Conservation (phyloP, 30 jellyfish, hydroid and myxozoan genomes). For the Clytia hemisphaerica region DNA sequence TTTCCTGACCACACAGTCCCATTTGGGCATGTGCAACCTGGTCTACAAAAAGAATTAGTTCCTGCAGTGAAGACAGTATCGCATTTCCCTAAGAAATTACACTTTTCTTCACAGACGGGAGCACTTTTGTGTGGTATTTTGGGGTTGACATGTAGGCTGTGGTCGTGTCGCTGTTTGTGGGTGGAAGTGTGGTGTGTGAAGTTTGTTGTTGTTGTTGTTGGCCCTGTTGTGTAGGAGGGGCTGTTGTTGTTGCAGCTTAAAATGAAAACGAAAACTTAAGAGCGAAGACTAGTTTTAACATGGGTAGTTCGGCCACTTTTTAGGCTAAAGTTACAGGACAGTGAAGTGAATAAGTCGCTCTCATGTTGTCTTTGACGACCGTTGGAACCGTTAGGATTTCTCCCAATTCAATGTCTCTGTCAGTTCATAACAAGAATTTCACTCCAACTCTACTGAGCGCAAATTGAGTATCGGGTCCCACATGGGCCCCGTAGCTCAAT, state of each 20-base stretch:
- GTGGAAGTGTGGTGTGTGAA: not conserved
- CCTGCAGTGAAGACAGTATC: not conserved
- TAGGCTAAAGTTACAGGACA: no score
- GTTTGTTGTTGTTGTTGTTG: conserved; percentile 12
- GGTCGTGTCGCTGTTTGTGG: conserved; percentile 3
- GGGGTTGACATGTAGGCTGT: conserved; percentile 1
- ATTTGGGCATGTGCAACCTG: not conserved
- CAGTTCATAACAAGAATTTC: no score
- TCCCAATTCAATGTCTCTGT: no score
- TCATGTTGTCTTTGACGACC: no score
- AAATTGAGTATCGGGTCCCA: no score
- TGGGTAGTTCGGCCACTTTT: no score
- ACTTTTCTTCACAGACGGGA: conserved; percentile 16
- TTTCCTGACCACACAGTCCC: not conserved
- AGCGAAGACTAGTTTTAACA: no score
- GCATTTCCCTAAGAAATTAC: conserved; percentile 8
- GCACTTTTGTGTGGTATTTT: conserved; percentile 8
- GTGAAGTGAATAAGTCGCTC: no score
- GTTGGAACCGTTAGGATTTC: no score
- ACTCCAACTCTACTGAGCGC: no score
- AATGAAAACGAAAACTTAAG: no score
- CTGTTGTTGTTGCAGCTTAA: conserved; percentile 1
- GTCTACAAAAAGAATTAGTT: not conserved
- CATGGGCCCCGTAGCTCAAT: no score
- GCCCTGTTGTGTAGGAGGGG: not conserved